A percentile compares a stretch with the other conserved stretches of the same genome.
Evolutionary conservation across 2,797 vertebrate species (phyloP).

Genomic region (Alectoris magna): DNA sequence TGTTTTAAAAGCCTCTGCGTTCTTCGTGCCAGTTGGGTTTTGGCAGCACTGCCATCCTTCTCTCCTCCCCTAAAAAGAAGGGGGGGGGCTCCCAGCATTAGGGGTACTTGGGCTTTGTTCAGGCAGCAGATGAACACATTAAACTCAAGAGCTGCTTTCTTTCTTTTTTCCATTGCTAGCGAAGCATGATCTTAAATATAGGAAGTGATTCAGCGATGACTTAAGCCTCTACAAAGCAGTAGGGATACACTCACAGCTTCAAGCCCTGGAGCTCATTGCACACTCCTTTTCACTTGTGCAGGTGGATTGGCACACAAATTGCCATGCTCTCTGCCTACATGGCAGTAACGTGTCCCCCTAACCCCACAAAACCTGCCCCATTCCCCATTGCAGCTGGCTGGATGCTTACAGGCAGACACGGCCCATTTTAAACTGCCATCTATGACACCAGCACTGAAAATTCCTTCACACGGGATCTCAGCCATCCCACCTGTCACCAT

Average conservation of each 20-base stretch:
- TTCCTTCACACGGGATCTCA: rapidly evolving
- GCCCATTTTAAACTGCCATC: rapidly evolving
- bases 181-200: rapidly evolving
- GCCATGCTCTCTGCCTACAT: no score
- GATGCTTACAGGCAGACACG: neutral
- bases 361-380: rapidly evolving
- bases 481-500: rapidly evolving
- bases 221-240: rapidly evolving
- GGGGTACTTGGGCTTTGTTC: neutral
- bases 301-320: no score
- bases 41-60: neutral
- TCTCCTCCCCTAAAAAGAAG: neutral
- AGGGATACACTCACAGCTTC: rapidly evolving
- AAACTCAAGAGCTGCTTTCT: neutral
- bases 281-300: no score
- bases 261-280: rapidly evolving
- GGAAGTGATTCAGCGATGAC: neutral
- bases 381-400: rapidly evolving
- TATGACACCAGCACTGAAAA: rapidly evolving
- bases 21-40: neutral
- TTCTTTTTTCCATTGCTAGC: no score
- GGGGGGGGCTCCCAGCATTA: rapidly evolving
- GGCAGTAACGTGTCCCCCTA: rapidly evolving
- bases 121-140: neutral
- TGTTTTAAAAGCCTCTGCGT: neutral